phyloP scores from a whole-genome alignment of 1,140 invertebrate species.

The Drosophila kepulauana region DNA sequence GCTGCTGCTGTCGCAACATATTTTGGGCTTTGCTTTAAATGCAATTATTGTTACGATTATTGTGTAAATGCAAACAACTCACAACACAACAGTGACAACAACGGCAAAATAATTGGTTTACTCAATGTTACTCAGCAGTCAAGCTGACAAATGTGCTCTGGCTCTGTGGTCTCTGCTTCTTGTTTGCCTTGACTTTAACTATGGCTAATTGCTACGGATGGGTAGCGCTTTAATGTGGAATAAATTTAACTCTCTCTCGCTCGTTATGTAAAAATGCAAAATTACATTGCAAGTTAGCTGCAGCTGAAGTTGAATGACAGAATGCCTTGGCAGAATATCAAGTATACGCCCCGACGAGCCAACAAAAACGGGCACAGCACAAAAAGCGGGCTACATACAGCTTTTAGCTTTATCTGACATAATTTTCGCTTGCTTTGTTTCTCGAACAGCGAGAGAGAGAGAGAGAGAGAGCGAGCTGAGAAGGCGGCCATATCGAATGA shows the following conservation, averaged over 20 bases:
- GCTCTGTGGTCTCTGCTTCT: background rate
- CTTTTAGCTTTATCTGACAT: slow-evolving; percentile 59
- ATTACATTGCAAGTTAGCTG: slow-evolving; percentile 23
- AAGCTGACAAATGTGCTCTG: slow-evolving; percentile 51
- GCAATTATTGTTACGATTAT: slow-evolving; percentile 74
- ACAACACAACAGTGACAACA: slow-evolving; percentile 19
- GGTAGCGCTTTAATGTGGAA: slow-evolving; percentile 46
- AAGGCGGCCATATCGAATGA: slow-evolving; percentile 30
- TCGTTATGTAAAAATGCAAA: slow-evolving; percentile 3
- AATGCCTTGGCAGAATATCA: slow-evolving; percentile 58
- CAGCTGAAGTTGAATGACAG: slow-evolving; percentile 65
- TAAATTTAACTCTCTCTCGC: background rate
- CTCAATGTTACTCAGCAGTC: slow-evolving; percentile 41
- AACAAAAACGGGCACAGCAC: background rate
- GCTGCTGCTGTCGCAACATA: slow-evolving; percentile 53
- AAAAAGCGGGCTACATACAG: slow-evolving; percentile 1
- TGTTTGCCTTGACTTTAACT: slow-evolving; percentile 52
- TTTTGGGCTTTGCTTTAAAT: slow-evolving; percentile 57
- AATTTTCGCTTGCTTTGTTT: slow-evolving; percentile 69
- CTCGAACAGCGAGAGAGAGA: background rate
- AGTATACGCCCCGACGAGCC: slow-evolving; percentile 55
- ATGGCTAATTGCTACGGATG: slow-evolving; percentile 64
- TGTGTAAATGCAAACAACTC: slow-evolving; percentile 56
- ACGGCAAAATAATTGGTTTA: slow-evolving; percentile 60
- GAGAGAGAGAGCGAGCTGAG: background rate